Evolutionary conservation across 37 sponge, comb jelly and placozoan species (phyloP).

Genomic region (Lycopodina hypogea): DNA sequence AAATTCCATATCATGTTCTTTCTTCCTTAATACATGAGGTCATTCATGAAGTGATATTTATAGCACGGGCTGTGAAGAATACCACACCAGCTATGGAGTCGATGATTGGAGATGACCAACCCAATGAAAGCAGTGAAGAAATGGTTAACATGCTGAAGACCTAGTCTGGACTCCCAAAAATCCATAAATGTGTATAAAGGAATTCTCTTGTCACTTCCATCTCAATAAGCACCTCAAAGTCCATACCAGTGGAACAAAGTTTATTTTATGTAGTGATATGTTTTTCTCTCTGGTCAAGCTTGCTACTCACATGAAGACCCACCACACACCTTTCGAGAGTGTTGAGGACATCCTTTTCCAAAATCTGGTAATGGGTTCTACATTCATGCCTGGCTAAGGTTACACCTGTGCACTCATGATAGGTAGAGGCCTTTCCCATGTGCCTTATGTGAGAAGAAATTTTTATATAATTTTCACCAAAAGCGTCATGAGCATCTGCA

Average conservation of each 20-base stretch:
- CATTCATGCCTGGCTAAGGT: slow-evolving; percentile 15
- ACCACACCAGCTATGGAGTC: slow-evolving; percentile 19
- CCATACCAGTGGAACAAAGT: slow-evolving; percentile 14
- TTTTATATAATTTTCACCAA: neutral
- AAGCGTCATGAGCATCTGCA: slow-evolving; percentile 40
- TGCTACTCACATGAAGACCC: slow-evolving; percentile 3
- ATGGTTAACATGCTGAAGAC: neutral
- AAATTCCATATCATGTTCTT: neutral
- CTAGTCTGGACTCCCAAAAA: slow-evolving; percentile 1
- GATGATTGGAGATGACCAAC: neutral
- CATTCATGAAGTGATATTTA: slow-evolving; percentile 15
- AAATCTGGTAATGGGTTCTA: slow-evolving; percentile 27
- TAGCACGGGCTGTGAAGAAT: slow-evolving; percentile 15
- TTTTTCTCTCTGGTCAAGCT: slow-evolving; percentile 22
- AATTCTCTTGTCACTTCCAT: neutral
- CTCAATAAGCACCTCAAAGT: slow-evolving; percentile 5
- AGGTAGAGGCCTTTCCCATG: slow-evolving; percentile 18
- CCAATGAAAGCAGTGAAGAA: too few species aligned
- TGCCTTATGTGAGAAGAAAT: slow-evolving; percentile 27
- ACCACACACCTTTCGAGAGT: slow-evolving; percentile 13
- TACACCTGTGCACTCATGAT: slow-evolving; percentile 15
- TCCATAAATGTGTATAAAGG: slow-evolving; percentile 22
- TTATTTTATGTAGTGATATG: slow-evolving; percentile 8
- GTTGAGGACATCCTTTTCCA: slow-evolving; percentile 1
- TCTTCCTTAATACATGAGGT: slow-evolving; percentile 9